A percentile compares a stretch with the other conserved stretches of the same genome.
phyloP scores from a whole-genome alignment of 2,797 vertebrate genomes.

The Choloepus didactylus region DNA sequence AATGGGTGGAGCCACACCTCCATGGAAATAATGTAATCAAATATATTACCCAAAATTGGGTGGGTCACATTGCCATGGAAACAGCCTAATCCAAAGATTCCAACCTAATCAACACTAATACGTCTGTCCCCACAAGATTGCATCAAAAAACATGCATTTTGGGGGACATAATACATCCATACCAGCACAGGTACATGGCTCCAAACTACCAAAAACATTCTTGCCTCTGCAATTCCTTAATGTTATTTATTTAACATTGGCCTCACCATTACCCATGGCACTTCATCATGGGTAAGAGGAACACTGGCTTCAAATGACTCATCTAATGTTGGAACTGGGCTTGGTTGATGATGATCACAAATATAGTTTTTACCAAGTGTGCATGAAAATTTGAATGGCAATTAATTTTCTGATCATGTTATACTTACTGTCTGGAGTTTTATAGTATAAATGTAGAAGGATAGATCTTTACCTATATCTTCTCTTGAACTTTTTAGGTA shows the following conservation, averaged over 20 bases:
- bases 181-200: too few species aligned
- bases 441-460: neutral
- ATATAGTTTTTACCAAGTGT: neutral
- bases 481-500: neutral
- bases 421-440: neutral
- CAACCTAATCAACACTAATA: too few species aligned
- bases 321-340: neutral
- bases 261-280: neutral
- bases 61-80: too few species aligned
- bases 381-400: neutral
- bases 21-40: too few species aligned
- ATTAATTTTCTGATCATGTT: neutral
- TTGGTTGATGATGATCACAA: neutral
- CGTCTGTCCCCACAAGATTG: too few species aligned
- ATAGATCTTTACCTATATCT: neutral
- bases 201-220: too few species aligned
- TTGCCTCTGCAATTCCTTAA: neutral
- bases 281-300: fast-evolving
- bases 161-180: too few species aligned
- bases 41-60: too few species aligned
- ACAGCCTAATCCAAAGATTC: too few species aligned
- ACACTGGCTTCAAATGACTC: neutral
- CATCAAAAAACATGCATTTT: too few species aligned
- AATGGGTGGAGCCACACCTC: too few species aligned
- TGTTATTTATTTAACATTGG: neutral